Evolutionary conservation across 1,140 invertebrate genomes (phyloP), one percentile per base, ranked within the genome.

Genomic region (Mya arenaria): DNA sequence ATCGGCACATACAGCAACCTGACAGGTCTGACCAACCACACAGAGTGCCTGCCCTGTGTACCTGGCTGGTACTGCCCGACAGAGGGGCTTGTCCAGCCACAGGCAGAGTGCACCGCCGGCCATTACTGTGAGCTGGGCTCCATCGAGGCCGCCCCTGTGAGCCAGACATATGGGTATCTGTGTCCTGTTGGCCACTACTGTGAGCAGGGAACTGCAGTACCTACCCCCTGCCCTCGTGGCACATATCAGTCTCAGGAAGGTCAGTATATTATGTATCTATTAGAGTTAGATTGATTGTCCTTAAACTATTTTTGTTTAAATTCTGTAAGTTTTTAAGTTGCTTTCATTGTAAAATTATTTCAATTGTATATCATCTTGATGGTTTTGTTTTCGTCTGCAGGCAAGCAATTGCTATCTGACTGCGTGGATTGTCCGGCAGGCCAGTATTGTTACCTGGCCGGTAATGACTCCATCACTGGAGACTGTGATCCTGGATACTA

Each of bases 111-210:
- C 75, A 84, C 82, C 8, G 88, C 90, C 44, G 91, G 91, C 0
- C 84, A 92, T 69, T 91, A 86, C 85, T 92, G 91, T 74, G 79
- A 86, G 36, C 71, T 86, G 10, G 88, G 85, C n/a, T 90, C 91
- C 15, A 85, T 66, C 13, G 86, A 85, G 44, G 69, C 89, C 0
- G 84, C 81, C 25, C 91, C 91, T 15, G 83, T 78, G 8, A 81
- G 74, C 41, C 80, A 90, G 74, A 52, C 68, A 1, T 90, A 89
- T 69, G 91, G 91, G 4, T 89, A 91, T 60, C 39, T 79, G 25
- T 92, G 91, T 71, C 89, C 90, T 25, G 75, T 83, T 6, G 91
- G 91, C 37, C 86, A 89, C 63, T 91, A 90, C 78, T 91, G 90
- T 83, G 89, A 89, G 2, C 44, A 84, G 30, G 90, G 90, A n/a